phyloP scores from a whole-genome alignment of 2,888 invertebrate species.

The Nemoura dubitans region DNA sequence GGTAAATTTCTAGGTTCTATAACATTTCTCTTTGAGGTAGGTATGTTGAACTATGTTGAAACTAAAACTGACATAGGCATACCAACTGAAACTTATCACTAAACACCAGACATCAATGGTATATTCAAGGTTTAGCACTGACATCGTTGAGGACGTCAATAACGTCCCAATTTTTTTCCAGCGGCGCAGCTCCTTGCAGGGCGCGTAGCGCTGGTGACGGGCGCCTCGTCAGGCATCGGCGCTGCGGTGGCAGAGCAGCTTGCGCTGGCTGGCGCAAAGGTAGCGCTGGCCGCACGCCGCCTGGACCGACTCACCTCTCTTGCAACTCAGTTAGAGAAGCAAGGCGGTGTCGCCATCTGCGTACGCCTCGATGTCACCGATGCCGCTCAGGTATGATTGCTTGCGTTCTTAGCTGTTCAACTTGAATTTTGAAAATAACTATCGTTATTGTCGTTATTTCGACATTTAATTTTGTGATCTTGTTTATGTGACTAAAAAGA shows the following conservation, averaged over 20 bases:
- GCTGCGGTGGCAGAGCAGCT: constrained; percentile 52
- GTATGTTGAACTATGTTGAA: no score
- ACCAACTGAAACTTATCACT: no score
- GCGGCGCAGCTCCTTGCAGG: constrained; percentile 48
- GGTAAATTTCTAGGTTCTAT: no score
- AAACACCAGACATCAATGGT: no score
- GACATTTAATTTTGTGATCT: no score
- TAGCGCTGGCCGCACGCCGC: constrained; percentile 52
- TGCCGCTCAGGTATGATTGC: constrained; percentile 48
- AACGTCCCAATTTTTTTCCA: background rate
- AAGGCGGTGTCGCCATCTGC: constrained; percentile 49
- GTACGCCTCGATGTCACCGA: constrained; percentile 52
- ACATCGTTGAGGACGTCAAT: no score
- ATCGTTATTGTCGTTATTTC: no score
- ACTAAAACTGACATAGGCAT: no score
- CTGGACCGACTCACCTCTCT: constrained; percentile 50
- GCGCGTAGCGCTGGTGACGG: constrained; percentile 53
- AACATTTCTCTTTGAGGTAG: no score
- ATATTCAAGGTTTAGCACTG: no score
- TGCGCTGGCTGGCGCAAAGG: constrained; percentile 52
- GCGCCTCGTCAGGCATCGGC: constrained; percentile 55
- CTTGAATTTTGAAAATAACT: background rate
- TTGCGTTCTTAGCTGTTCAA: background rate
- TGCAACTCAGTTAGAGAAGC: constrained; percentile 45
- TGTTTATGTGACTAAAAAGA: no score